Conservation (phyloP, 2,888 invertebrate species). For the Drosophila rellima region DNA sequence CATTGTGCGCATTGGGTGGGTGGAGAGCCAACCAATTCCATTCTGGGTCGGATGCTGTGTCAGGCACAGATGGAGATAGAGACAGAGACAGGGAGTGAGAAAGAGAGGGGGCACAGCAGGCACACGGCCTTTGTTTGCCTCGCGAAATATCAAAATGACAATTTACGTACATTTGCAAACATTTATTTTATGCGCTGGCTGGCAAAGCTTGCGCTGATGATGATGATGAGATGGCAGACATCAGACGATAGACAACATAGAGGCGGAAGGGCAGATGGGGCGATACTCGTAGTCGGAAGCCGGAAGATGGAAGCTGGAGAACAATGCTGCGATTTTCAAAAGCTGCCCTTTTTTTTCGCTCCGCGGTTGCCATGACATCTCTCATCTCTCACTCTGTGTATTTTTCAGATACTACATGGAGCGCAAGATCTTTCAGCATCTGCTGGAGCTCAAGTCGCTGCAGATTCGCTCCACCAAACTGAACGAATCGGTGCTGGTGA, state of each 20-base stretch:
- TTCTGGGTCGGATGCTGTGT: conserved; percentile 14
- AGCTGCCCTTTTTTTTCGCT: not conserved
- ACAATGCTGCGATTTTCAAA: conserved; percentile 45
- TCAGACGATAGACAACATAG: not conserved
- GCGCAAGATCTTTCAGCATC: conserved; percentile 96
- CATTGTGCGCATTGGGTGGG: conserved; percentile 55
- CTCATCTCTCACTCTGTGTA: not conserved
- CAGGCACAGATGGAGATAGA: conserved; percentile 27
- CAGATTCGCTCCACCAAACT: conserved; percentile 96
- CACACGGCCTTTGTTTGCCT: conserved; percentile 60
- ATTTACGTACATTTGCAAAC: conserved; percentile 74
- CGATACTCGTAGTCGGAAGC: not conserved
- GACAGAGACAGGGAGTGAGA: not conserved
- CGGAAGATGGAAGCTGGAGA: not conserved
- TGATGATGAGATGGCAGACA: conserved; percentile 21
- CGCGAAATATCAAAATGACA: conserved; percentile 76
- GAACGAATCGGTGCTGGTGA: conserved; percentile 94
- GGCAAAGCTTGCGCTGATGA: conserved; percentile 16
- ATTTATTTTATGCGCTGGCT: conserved; percentile 64
- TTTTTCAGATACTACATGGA: conserved; percentile 93
- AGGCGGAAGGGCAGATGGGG: not conserved
- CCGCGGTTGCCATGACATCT: conserved; percentile 13
- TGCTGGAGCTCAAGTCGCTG: conserved; percentile 95
- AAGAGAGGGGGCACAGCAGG: conserved; percentile 53
- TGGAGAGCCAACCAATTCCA: conserved; percentile 8